These are phyloP conservation scores for Panthera leo DNA, from an alignment of 2,113 vertebrate species.

Conservation along the genomic window DNA sequence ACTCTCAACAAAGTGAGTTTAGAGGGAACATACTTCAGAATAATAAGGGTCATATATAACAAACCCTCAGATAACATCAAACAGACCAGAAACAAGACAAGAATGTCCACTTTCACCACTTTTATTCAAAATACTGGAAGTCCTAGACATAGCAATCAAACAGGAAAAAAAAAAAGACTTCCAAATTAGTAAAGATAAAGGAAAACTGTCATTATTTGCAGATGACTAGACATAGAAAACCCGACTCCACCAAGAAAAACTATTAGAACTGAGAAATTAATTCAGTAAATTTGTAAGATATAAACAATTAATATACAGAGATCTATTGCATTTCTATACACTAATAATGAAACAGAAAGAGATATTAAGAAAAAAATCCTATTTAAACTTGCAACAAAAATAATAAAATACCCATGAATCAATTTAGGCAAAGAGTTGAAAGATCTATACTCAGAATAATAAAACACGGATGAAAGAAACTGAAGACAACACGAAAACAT, in stretches of 20 bases:
- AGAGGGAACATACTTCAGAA: neutral
- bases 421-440: neutral
- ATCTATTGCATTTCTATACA: neutral
- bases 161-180: neutral
- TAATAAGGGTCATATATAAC: neutral
- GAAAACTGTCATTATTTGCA: neutral
- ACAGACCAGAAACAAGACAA: neutral
- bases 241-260: neutral
- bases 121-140: neutral
- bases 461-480: neutral
- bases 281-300: neutral
- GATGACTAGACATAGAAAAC: neutral
- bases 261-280: neutral
- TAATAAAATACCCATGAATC: neutral
- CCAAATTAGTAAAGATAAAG: neutral
- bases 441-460: neutral
- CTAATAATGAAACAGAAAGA: neutral
- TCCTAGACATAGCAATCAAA: neutral
- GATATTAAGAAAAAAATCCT: neutral
- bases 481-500: neutral
- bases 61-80: neutral
- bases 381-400: neutral
- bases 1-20: neutral
- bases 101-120: neutral
- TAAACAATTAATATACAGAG: neutral